Evolutionary conservation across 1,140 invertebrate species (phyloP), one percentile per base, ranked within the genome.

Genomic region (Plectrocnemia conspersa): DNA sequence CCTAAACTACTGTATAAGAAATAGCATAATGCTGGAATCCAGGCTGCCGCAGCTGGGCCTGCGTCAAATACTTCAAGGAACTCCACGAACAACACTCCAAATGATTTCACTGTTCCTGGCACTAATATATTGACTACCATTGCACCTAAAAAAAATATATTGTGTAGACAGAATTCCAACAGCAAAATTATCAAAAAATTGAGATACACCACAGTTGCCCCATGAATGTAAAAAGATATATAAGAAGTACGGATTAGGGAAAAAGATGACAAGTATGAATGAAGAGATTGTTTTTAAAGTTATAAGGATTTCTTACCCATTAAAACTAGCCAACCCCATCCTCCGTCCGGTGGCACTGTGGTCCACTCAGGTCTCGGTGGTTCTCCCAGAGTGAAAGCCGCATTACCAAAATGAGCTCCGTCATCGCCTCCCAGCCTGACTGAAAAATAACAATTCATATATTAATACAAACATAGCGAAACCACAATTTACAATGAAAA

Each of bases 71-170:
- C 82, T 60, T 85, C 82, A 33, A 86, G 71, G 66, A 91, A 88
- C 64, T 89, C 88, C 21, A 88, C 80, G 62, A 90, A 84, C 0
- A 91, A 71, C 1, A 92, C 86, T 18, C 89, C 89, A 65, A 91
- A 92, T 15, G 88, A 91, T 66, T 92, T 91, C n/a, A 91, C 82
- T 1, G 84, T 89, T 18, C 89, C 87, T 5, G 89, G 88, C 32
- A 91, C 87, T 6, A 91, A 74, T 45, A 91, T 80, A 64, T 91
- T 91, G 24, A 90, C 87, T 63, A 89, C 70, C 35, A 89, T 86
- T 1, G 85, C 81, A 3, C 88, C 71, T 73, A 65, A 13, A 66
- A 33, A 29, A 29, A 29, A 29, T 29, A 29, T 29, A 7, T 29
- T 29, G 6, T n/a, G 27, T 29, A 7, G n/a, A 29, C n/a, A n/a